Conservation (phyloP, 2,797 vertebrate genomes). For the Chrysocyon brachyurus region DNA sequence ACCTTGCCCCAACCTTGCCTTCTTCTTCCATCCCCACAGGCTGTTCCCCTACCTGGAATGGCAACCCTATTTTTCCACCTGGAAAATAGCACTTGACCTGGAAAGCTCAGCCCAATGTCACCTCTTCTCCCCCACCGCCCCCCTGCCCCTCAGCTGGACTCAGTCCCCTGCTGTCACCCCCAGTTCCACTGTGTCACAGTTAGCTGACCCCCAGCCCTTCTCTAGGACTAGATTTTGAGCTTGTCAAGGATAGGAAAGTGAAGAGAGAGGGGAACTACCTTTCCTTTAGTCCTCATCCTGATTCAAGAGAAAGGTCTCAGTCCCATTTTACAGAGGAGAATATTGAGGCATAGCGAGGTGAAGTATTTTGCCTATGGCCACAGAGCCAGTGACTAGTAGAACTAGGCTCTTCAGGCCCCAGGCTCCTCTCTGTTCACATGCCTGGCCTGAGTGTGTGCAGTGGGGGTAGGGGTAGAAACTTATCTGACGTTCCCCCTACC, state of each 20-base stretch:
- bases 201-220: background rate
- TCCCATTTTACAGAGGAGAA: background rate
- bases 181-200: background rate
- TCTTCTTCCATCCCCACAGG: background rate
- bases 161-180: background rate
- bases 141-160: background rate
- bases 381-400: background rate
- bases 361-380: background rate
- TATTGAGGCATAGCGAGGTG: background rate
- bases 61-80: background rate
- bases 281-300: background rate
- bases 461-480: background rate
- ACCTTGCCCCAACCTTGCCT: background rate
- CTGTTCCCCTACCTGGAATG: background rate
- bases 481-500: background rate
- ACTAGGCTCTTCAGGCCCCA: background rate
- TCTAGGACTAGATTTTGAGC: background rate
- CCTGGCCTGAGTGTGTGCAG: background rate
- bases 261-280: background rate
- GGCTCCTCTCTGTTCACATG: background rate
- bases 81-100: background rate
- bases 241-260: background rate
- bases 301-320: background rate
- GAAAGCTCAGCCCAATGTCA: background rate
- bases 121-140: background rate